These are phyloP conservation scores for Dolichotis patagonum DNA, from an alignment of 2,113 vertebrate genomes.

Conservation along the genomic window DNA sequence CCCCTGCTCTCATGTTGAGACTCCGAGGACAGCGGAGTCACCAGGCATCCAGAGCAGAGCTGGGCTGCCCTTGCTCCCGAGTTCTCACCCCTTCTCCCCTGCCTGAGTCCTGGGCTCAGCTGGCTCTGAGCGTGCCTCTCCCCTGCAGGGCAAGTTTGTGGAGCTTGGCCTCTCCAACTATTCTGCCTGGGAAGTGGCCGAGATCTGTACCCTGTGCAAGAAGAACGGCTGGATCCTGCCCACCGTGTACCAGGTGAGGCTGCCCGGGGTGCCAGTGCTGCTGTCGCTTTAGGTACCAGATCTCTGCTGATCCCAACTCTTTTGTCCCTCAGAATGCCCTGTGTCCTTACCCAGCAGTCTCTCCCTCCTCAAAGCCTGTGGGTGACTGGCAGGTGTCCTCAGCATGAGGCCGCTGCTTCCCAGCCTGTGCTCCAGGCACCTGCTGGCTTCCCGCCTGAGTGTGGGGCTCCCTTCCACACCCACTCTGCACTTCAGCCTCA, in stretches of 20 bases:
- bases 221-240: constrained; percentile 93
- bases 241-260: constrained; percentile 94
- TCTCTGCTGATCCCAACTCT: neutral
- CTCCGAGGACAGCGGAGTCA: neutral
- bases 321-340: neutral
- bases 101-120: too few species aligned
- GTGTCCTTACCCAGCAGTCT: neutral
- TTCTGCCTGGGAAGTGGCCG: constrained; percentile 94
- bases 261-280: constrained; percentile 86
- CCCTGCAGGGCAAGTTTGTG: constrained; percentile 93
- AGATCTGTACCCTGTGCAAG: constrained; percentile 93
- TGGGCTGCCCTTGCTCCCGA: neutral
- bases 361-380: neutral
- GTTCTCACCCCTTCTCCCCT: neutral
- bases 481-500: neutral
- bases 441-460: neutral
- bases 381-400: neutral
- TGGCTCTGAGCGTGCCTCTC: neutral
- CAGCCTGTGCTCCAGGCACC: neutral
- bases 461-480: neutral
- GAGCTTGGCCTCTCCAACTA: constrained; percentile 97
- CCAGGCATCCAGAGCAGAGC: neutral
- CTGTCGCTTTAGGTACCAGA: neutral
- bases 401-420: neutral
- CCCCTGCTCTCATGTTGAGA: neutral